Evolutionary conservation across 2,888 invertebrate species (phyloP), one percentile per base, ranked within the genome.

Genomic region (Mallateleia sp.): DNA sequence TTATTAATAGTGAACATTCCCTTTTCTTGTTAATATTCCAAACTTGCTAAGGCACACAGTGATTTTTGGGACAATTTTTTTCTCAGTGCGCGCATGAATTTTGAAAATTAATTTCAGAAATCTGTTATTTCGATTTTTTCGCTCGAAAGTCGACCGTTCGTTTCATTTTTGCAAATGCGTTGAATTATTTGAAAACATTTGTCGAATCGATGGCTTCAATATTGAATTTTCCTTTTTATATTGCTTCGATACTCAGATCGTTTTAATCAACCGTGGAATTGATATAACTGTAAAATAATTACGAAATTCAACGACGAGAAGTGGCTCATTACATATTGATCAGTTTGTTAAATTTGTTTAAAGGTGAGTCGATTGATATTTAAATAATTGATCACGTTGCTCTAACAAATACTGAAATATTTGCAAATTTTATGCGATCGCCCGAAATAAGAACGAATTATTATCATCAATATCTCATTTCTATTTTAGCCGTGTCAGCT

Each of bases 371-470:
- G 74, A 75, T 67, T 60, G 66, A 67, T 56, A 47, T 75, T 58
- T 82, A 38, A 82, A 82, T 82, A 82, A 82, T 67, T 67, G 56
- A 75, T 52, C 34, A 32, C 32, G n/a, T 66, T 54, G 66, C 50
- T 66, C 38, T 42, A 56, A 45, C 56, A 47, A 58, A 82, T 75
- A 67, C 74, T 74, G 22, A 67, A 82, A 75, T 67, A 75, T 74
- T 60, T 82, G 74, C 22, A 75, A 75, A 60, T 66, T 82, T 74
- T 5, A 82, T 82, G 67, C 28, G 60, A 56, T 20, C 14, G 50
- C 22, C 20, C 42, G 54, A 82, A 82, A 82, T 82, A 82, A 74
- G 58, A 58, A 52, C 60, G 62, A 69, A 75, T 82, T 82, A 62
- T 75, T 69, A 75, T 60, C 75, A 34, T 52, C 62, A 47, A 75